Evolutionary conservation across 92 coral and sea anemone species (phyloP).

Genomic region (Phenganax marumi): DNA sequence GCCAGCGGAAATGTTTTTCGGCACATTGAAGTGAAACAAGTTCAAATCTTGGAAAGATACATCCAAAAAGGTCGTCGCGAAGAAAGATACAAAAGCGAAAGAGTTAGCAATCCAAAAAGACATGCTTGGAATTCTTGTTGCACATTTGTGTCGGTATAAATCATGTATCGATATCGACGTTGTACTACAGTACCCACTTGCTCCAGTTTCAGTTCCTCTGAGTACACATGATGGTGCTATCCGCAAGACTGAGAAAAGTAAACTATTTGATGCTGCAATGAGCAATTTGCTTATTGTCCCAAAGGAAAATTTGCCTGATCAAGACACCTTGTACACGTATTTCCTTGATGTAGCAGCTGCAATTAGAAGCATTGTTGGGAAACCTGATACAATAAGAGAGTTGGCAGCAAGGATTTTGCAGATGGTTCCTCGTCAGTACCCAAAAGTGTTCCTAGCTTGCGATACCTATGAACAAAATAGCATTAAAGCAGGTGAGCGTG

Average conservation of each 20-base stretch:
- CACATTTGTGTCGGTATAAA: not conserved
- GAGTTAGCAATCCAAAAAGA: conserved; percentile 16
- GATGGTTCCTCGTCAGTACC: conserved; percentile 1
- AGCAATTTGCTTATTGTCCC: not conserved
- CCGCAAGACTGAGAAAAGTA: conserved; percentile 22
- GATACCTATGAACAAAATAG: conserved; percentile 3
- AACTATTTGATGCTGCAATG: conserved; percentile 17
- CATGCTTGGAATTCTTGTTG: conserved; percentile 21
- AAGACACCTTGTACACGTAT: not conserved
- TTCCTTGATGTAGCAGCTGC: conserved; percentile 20
- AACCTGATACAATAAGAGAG: conserved; percentile 7
- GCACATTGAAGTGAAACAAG: not conserved
- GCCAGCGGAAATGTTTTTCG: conserved; percentile 1
- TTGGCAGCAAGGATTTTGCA: not conserved
- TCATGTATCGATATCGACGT: not conserved
- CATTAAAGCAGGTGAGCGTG: conserved; percentile 10
- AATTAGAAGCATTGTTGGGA: conserved; percentile 12
- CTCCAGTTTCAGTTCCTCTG: conserved; percentile 11
- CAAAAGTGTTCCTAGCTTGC: not conserved
- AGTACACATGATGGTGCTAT: conserved; percentile 21
- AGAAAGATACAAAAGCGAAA: conserved; percentile 17
- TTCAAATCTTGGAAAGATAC: not conserved
- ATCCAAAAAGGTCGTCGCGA: not conserved
- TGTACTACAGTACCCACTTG: not conserved
- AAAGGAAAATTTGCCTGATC: not conserved